Evolutionary conservation across 2,888 invertebrate genomes (phyloP), one percentile per base, ranked within the genome.

Genomic region (Bruchidius siliquastri): DNA sequence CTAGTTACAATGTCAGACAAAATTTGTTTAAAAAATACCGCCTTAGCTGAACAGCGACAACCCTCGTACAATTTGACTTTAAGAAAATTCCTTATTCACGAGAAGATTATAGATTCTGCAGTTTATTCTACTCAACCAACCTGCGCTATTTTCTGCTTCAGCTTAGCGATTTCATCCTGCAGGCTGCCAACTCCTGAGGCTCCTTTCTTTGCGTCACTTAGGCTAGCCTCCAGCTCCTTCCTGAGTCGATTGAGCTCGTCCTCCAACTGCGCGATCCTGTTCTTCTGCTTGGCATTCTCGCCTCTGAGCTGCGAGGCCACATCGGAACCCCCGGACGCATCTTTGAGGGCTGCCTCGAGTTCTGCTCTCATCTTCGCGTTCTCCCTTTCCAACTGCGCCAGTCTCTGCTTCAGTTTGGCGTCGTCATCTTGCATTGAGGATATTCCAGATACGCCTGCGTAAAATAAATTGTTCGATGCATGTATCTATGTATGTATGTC

Each of bases 321-420:
- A 68, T 72, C 71, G 20, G 68, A 70, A 8, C 68, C 73, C 26
- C 74, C 71, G 68, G 76, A 74, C 0, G 76, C 74, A 21, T 79
- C 75, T 22, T 76, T 77, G 13, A 76, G 68, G 21, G 78, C 74
- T 0, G 72, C 67, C n/a, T 79, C 75, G 0, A 79, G 70, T 18
- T 79, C 77, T 26, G 72, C 76, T 67, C 73, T 79, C 49, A 78
- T 70, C 71, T 75, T 73, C 0, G 72, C 74, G 49, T 79, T 79
- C 13, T 77, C 78, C 71, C 78, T 79, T 68, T 83, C 80, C 10
- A 81, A 70, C 67, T 81, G 78, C 1, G 75, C 79, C 20, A 80
- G 72, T 74, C 77, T 77, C 69, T 80, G 80, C 70, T 81, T 81
- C 21, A 80, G 74, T 66, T 79, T 79, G 3, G 77, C 76, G 68